These are phyloP conservation scores for Myotis findleyi DNA, from an alignment of 2,797 vertebrate genomes.

Conservation along the genomic window DNA sequence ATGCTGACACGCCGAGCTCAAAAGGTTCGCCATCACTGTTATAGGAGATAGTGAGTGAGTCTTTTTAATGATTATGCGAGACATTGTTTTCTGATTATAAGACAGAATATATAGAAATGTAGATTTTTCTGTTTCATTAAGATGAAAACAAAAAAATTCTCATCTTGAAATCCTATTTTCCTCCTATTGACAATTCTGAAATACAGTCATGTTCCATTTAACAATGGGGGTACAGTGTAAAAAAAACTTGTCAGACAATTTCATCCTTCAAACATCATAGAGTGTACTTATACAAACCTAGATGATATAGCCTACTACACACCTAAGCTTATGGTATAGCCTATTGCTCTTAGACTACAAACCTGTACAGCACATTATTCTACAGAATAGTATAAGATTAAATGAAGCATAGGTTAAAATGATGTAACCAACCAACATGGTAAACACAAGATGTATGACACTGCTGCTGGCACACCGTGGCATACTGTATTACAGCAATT, in stretches of 20 bases:
- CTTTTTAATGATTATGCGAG: background rate
- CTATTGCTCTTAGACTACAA: background rate
- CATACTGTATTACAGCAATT: background rate
- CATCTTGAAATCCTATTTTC: background rate
- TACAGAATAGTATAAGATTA: background rate
- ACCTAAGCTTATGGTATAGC: background rate
- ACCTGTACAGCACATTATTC: background rate
- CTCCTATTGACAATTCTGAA: conserved; percentile 6
- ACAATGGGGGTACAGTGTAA: background rate
- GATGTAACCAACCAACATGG: background rate
- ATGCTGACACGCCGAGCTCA: no score
- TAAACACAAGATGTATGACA: background rate
- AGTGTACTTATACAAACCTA: background rate
- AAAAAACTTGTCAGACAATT: background rate
- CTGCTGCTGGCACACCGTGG: background rate
- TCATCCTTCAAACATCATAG: background rate
- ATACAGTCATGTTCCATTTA: background rate
- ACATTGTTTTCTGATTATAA: background rate
- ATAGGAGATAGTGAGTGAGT: background rate
- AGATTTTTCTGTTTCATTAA: background rate
- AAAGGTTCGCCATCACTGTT: background rate
- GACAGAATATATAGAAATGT: background rate
- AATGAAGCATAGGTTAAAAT: background rate
- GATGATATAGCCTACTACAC: background rate
- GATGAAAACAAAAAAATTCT: background rate